A percentile compares a stretch with the other conserved stretches of the same genome.
Conservation (phyloP, 2,888 invertebrate genomes). For the Emmelina monodactyla region DNA sequence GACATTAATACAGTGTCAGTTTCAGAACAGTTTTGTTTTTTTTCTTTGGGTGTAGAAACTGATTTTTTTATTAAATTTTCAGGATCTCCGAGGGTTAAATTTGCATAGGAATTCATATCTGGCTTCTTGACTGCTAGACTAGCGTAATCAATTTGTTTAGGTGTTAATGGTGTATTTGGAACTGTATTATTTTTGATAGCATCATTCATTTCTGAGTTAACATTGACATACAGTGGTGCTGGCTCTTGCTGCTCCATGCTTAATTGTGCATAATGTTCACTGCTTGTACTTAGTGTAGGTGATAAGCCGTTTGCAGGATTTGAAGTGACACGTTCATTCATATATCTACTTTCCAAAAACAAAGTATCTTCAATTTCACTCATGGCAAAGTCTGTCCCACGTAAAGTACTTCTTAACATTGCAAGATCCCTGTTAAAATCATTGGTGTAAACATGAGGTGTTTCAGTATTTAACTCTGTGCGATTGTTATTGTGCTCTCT, state of each 20-base stretch:
- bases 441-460: constrained; percentile 46
- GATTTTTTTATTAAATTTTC: constrained; percentile 36
- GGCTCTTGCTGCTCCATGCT: constrained; percentile 44
- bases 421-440: constrained; percentile 53
- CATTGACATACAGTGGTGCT: constrained; percentile 48
- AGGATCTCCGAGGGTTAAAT: constrained; percentile 42
- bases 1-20: constrained; percentile 53
- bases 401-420: constrained; percentile 39
- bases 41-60: constrained; percentile 25
- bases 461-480: constrained; percentile 28
- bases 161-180: constrained; percentile 42
- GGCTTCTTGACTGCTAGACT: constrained; percentile 37
- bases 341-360: constrained; percentile 39
- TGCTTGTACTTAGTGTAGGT: constrained; percentile 49
- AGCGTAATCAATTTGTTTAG: constrained; percentile 47
- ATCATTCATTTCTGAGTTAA: constrained; percentile 24
- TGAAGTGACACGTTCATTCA: constrained; percentile 27
- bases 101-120: constrained; percentile 49
- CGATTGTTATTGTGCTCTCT: constrained; percentile 60
- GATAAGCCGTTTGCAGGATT: constrained; percentile 30
- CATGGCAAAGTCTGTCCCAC: constrained; percentile 36
- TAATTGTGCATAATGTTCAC: constrained; percentile 56
- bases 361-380: constrained; percentile 47
- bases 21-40: constrained; percentile 44
- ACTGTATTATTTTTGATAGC: constrained; percentile 28